Evolutionary conservation across 1,140 invertebrate species (phyloP), one percentile per base, ranked within the genome.

Genomic region (Leptopilina clavipes): DNA sequence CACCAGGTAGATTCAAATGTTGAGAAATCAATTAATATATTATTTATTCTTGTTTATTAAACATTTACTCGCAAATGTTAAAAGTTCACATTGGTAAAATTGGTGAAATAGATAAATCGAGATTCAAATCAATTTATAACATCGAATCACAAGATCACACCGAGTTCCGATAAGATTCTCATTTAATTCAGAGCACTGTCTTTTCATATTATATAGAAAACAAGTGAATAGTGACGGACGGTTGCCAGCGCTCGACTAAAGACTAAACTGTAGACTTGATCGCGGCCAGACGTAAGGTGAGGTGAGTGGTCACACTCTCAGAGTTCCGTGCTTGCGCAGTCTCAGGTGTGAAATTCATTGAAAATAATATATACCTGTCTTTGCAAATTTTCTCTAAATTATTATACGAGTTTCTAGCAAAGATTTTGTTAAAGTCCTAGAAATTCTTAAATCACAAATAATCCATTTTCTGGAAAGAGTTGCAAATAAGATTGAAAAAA

Each of bases 211-310:
- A n/a, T n/a, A 45, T 19, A 48, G 7, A 52, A 18, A 45, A 31
- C 14, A 22, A 71, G 11, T 18, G 19, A 31, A 25, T 45, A 40
- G 25, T 70, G 45, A n/a, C 6, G 65, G 48, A 75, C 44, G 25
- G 56, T 75, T 79, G 83, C 79, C 83, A 73, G 77, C 77, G 81
- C 80, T 81, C 83, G 83, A 88, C 86, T 88, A 86, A 86, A 85
- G 83, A 59, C 19, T 59, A 59, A 31, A 65, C 22, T 65, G 59
- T 65, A 65, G 59, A 65, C 59, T n/a, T 31, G 10, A 31, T 31
- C 22, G 22, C 12, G 56, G 19, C 56, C 56, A 65, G 25, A 65
- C 59, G 12, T 40, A n/a, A 65, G 11, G 22, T 8, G 59, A 65
- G 59, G 59, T 65, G 59, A 65, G 59, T 65, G 59, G 59, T 65